Percentiles rank a stretch among this genome's conserved stretches.
Conservation (phyloP, 1,140 invertebrate genomes). For the Aphaenogaster ashmeadi region DNA sequence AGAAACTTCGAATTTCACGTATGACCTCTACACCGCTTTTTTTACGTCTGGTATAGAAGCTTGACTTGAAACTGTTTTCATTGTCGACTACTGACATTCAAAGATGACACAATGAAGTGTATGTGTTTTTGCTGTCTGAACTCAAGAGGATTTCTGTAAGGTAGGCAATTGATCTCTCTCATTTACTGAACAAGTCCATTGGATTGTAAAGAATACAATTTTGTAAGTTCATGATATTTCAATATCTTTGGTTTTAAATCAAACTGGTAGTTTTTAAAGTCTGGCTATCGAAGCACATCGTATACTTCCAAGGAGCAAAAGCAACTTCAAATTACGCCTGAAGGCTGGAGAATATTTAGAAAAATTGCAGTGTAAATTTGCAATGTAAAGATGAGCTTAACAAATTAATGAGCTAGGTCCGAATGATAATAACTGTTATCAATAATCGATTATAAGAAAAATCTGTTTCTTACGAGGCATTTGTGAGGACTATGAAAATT, state of each 20-base stretch:
- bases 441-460: constrained; percentile 4
- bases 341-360: neutral
- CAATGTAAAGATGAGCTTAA: neutral
- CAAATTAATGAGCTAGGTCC: neutral
- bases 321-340: neutral
- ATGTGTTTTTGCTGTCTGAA: neutral
- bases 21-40: neutral
- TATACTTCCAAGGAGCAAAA: neutral
- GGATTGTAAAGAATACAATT: neutral
- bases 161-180: neutral
- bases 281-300: neutral
- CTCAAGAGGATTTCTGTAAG: neutral
- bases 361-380: neutral
- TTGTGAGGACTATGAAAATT: neutral
- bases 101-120: neutral
- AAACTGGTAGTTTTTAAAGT: neutral
- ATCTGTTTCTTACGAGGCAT: neutral
- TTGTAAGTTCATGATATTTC: neutral
- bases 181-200: neutral
- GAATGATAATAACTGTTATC: neutral
- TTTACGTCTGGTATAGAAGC: neutral
- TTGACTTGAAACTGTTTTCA: constrained; percentile 1
- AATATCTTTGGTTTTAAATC: neutral
- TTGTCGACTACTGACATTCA: neutral
- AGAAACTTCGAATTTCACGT: neutral